phyloP scores from a whole-genome alignment of 2,113 vertebrate species.

The Sakesphorus luctuosus region DNA sequence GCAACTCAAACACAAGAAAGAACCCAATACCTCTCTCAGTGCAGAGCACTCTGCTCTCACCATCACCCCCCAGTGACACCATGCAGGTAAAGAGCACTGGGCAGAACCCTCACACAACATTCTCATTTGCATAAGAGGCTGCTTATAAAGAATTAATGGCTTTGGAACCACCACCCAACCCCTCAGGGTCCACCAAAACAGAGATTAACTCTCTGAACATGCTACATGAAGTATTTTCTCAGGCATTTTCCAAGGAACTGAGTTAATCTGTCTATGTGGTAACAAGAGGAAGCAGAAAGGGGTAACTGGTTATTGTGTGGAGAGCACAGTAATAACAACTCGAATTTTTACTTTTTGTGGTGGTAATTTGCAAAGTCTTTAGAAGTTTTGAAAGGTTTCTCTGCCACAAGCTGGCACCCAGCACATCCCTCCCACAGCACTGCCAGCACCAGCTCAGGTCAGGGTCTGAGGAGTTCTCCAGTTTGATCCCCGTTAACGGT shows the following conservation, averaged over 20 bases:
- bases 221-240: background rate
- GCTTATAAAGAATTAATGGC: slow-evolving; percentile 24
- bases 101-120: background rate
- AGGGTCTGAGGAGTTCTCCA: background rate
- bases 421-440: background rate
- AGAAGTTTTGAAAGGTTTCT: background rate
- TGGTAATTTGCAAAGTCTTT: background rate
- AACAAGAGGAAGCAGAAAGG: background rate
- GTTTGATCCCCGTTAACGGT: background rate
- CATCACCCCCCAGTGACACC: background rate
- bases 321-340: background rate
- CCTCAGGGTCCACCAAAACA: background rate
- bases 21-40: background rate
- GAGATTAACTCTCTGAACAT: background rate
- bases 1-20: background rate
- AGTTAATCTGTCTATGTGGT: background rate
- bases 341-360: background rate
- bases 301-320: background rate
- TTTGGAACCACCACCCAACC: slow-evolving; percentile 24
- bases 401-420: background rate
- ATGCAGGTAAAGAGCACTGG: rapidly evolving
- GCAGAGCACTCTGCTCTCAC: background rate
- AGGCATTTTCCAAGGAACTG: background rate
- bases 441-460: background rate
- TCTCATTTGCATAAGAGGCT: slow-evolving; percentile 1